Evolutionary conservation across 1,140 invertebrate species (phyloP).

Genomic region (Homalodisca vitripennis): DNA sequence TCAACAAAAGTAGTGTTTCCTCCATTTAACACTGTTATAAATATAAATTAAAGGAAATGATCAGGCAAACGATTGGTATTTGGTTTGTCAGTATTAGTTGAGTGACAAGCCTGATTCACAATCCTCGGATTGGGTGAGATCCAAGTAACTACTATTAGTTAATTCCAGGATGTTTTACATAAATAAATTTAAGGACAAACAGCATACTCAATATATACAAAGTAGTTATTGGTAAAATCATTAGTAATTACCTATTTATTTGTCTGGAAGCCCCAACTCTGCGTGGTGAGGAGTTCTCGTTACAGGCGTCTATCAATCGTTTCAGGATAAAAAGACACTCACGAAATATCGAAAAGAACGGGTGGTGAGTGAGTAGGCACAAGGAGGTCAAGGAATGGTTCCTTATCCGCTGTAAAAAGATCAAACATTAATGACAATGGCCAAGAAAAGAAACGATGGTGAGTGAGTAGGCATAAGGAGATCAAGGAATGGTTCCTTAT

Average conservation of each 20-base stretch:
- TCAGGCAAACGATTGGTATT: too few relatives aligned
- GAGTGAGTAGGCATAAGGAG: slow-evolving; percentile 95
- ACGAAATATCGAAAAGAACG: slow-evolving; percentile 96
- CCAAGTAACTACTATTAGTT: too few relatives aligned
- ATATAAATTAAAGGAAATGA: too few relatives aligned
- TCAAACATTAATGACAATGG: too few relatives aligned
- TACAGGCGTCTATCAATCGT: slow-evolving; percentile 94
- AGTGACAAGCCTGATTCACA: too few relatives aligned
- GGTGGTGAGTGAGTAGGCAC: slow-evolving; percentile 98
- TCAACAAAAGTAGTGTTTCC: neutral
- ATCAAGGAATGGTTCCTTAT: slow-evolving; percentile 90
- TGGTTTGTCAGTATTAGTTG: too few relatives aligned
- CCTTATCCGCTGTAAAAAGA: slow-evolving; percentile 64
- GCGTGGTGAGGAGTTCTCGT: slow-evolving; percentile 85
- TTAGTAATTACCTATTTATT: slow-evolving; percentile 62
- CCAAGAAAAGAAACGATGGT: slow-evolving; percentile 99
- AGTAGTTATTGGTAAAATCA: too few relatives aligned
- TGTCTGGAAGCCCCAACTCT: slow-evolving; percentile 87
- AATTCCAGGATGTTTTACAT: too few relatives aligned
- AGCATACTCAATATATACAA: too few relatives aligned
- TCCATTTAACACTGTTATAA: too few relatives aligned
- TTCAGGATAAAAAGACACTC: slow-evolving; percentile 95
- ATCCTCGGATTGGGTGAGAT: too few relatives aligned
- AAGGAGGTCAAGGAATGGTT: slow-evolving; percentile 95
- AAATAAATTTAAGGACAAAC: too few relatives aligned